These are phyloP conservation scores for Drosophila pullipes DNA, from an alignment of 2,888 invertebrate species.

Conservation along the genomic window DNA sequence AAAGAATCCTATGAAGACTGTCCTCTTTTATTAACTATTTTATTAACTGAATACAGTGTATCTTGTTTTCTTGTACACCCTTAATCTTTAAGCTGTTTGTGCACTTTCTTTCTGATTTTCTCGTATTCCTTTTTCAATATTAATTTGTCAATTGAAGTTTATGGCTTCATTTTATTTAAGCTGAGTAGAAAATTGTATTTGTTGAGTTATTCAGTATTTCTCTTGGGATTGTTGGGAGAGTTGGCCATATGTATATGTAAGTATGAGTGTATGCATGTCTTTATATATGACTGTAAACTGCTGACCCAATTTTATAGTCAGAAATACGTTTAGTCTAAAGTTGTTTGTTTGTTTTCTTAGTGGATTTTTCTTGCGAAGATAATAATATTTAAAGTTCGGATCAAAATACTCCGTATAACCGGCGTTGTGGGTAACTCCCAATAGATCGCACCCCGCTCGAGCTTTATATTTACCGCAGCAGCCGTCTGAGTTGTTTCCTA, in stretches of 20 bases:
- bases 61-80: neutral
- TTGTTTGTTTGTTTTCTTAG: neutral
- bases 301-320: slow-evolving; percentile 25
- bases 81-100: neutral
- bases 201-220: slow-evolving; percentile 4
- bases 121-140: slow-evolving; percentile 7
- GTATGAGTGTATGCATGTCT: neutral
- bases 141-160: slow-evolving; percentile 23
- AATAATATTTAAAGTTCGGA: neutral
- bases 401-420: neutral
- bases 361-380: neutral
- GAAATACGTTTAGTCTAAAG: neutral
- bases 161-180: neutral
- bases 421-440: neutral
- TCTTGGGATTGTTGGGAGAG: neutral
- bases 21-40: neutral
- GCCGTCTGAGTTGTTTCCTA: slow-evolving; percentile 57
- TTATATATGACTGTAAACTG: slow-evolving; percentile 22
- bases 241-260: neutral
- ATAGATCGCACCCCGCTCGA: neutral
- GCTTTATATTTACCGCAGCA: slow-evolving; percentile 39
- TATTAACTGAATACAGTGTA: neutral
- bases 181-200: neutral
- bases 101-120: slow-evolving; percentile 1
- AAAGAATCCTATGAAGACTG: neutral